Percentiles rank a stretch among this genome's conserved stretches.
Evolutionary conservation across 2,113 vertebrate species (phyloP).

Genomic region (Ctenomys sociabilis): DNA sequence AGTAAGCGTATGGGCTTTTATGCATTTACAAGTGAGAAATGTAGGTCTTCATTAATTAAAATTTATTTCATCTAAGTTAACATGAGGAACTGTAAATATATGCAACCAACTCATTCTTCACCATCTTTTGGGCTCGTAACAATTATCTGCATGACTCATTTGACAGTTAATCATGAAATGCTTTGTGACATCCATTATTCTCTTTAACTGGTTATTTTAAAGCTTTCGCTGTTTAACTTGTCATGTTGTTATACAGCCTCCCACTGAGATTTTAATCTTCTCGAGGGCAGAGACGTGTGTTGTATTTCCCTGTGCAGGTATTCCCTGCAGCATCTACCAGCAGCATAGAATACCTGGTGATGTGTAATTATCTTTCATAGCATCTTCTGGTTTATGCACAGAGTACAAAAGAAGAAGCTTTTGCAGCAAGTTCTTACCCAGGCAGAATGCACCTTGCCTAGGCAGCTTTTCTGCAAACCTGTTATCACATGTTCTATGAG

Average conservation of each 20-base stretch:
- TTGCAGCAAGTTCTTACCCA: neutral
- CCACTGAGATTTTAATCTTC: slow-evolving; percentile 44
- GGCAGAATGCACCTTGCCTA: neutral
- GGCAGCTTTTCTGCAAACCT: neutral
- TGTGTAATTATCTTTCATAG: neutral
- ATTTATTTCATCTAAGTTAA: slow-evolving; percentile 35
- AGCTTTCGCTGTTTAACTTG: slow-evolving; percentile 47
- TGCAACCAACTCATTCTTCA: slow-evolving; percentile 10
- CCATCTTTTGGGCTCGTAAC: neutral
- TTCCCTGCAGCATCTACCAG: neutral
- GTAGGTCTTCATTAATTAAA: slow-evolving; percentile 45
- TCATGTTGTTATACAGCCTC: slow-evolving; percentile 57
- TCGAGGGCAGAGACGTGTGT: neutral
- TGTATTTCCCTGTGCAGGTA: neutral
- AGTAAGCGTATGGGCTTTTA: neutral
- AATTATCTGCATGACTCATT: neutral
- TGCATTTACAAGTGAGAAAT: neutral
- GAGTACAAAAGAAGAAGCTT: neutral
- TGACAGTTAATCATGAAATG: slow-evolving; percentile 41
- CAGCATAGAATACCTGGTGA: neutral
- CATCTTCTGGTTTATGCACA: slow-evolving; percentile 17
- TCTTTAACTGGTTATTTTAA: slow-evolving; percentile 58
- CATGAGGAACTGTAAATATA: neutral
- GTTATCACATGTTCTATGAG: neutral
- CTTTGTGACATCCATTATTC: slow-evolving; percentile 68